Conservation (phyloP, 1,140 invertebrate species). For the Trinorchestia longiramus region DNA sequence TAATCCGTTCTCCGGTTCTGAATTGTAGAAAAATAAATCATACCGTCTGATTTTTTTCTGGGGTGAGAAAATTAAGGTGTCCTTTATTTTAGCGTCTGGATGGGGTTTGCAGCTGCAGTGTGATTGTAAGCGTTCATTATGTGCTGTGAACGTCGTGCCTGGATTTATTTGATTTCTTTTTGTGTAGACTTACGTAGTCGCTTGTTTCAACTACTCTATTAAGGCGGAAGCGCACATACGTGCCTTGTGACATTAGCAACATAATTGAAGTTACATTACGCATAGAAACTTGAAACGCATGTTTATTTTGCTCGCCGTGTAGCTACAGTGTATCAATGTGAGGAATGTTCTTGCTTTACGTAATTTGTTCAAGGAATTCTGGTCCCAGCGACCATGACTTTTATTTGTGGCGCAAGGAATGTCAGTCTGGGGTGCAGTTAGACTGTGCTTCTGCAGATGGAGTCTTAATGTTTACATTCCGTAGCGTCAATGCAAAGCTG, state of each 20-base stretch:
- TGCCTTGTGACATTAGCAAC: neutral
- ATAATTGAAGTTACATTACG: neutral
- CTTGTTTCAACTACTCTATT: neutral
- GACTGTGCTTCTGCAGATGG: neutral
- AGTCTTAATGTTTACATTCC: neutral
- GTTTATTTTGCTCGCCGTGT: neutral
- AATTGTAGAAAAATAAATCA: no score
- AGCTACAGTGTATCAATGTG: neutral
- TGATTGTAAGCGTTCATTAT: no score
- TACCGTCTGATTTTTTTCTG: no score
- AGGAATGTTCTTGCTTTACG: neutral
- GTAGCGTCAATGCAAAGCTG: neutral
- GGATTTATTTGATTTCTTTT: no score
- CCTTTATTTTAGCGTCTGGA: no score
- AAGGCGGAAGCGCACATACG: neutral
- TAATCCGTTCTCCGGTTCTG: no score
- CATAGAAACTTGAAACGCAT: neutral
- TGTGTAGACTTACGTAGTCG: no score
- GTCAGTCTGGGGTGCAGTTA: neutral
- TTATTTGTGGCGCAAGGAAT: neutral
- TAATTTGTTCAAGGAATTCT: neutral
- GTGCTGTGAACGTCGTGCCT: no score
- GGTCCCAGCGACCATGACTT: neutral
- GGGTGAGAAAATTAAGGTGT: no score
- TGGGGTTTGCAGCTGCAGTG: no score